Conservation (phyloP, 2,888 invertebrate species). For the Tetragnatha montana region DNA sequence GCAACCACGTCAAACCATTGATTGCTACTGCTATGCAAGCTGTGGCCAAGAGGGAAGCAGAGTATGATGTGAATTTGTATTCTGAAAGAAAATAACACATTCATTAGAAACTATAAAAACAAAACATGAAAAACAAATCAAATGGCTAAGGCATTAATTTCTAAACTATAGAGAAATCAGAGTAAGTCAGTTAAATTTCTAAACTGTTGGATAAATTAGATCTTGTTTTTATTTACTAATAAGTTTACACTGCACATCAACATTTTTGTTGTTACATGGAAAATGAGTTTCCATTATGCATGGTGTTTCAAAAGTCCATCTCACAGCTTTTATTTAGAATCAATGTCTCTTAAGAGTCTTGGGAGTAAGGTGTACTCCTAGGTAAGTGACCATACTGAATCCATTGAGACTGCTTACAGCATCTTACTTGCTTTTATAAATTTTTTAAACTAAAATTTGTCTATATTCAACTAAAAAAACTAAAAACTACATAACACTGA, state of each 20-base stretch:
- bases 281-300: no score
- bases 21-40: constrained; percentile 71
- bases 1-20: constrained; percentile 78
- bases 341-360: no score
- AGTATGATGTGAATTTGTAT: constrained; percentile 58
- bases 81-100: constrained; percentile 37
- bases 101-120: not conserved
- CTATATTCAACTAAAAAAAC: no score
- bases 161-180: not conserved
- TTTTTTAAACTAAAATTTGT: no score
- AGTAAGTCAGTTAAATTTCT: not conserved
- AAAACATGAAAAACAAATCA: not conserved
- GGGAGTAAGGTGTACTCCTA: no score
- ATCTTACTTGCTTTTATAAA: no score
- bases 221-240: not conserved
- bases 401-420: no score
- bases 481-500: no score
- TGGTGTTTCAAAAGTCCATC: no score
- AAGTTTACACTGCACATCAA: not conserved
- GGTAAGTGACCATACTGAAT: no score
- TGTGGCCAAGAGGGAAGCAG: constrained; percentile 69
- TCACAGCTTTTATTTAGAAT: no score
- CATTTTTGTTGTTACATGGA: not conserved
- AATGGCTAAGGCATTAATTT: not conserved
- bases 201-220: not conserved